phyloP scores from a whole-genome alignment of 2,888 invertebrate species.

The Cheilosia vulpina region DNA sequence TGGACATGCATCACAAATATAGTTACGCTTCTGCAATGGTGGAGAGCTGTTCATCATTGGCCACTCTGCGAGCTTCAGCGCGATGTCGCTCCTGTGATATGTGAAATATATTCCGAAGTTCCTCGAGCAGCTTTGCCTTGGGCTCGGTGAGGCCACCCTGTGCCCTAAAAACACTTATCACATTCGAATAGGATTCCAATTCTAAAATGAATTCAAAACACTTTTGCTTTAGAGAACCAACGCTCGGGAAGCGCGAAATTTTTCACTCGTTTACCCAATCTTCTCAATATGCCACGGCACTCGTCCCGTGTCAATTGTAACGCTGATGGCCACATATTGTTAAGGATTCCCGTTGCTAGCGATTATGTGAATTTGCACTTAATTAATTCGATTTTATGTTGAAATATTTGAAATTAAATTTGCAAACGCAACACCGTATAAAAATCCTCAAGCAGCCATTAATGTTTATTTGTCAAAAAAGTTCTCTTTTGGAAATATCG shows the following conservation, averaged over 20 bases:
- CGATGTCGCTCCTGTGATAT: slow-evolving; percentile 96
- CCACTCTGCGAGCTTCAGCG: slow-evolving; percentile 95
- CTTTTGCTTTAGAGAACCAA: slow-evolving; percentile 58
- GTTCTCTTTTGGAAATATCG: slow-evolving; percentile 75
- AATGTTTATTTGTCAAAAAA: slow-evolving; percentile 80
- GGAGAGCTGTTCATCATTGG: slow-evolving; percentile 94
- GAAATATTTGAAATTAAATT: slow-evolving; percentile 77
- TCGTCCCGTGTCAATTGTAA: slow-evolving; percentile 93
- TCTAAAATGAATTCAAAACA: slow-evolving; percentile 85
- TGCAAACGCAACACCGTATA: slow-evolving; percentile 79
- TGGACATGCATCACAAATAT: slow-evolving; percentile 55
- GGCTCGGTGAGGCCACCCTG: slow-evolving; percentile 94
- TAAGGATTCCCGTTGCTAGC: slow-evolving; percentile 71
- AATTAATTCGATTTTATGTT: slow-evolving; percentile 77
- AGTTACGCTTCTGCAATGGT: slow-evolving; percentile 95
- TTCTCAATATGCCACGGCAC: slow-evolving; percentile 93
- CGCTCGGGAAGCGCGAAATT: slow-evolving; percentile 76
- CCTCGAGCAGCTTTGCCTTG: slow-evolving; percentile 92
- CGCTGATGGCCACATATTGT: slow-evolving; percentile 82
- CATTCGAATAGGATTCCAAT: slow-evolving; percentile 95
- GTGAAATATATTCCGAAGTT: slow-evolving; percentile 91
- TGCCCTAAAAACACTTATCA: slow-evolving; percentile 95
- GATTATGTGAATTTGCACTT: slow-evolving; percentile 73
- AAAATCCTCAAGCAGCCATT: slow-evolving; percentile 80
- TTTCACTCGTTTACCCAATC: slow-evolving; percentile 87